phyloP scores from a whole-genome alignment of 2,888 invertebrate species.

The Bhutanitis thaidina region DNA sequence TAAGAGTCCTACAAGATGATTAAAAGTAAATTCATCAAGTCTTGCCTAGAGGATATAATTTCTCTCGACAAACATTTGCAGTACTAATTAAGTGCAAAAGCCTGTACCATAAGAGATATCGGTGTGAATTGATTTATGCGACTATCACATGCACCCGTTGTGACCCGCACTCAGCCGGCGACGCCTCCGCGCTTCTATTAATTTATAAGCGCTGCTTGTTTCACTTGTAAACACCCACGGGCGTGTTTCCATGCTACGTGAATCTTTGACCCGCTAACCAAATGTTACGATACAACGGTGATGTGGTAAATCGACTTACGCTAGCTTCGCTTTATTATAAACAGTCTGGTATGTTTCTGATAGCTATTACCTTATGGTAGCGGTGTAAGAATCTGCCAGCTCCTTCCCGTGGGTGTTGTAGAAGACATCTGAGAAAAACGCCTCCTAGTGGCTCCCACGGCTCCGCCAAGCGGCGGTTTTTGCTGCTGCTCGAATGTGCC shows the following conservation, averaged over 20 bases:
- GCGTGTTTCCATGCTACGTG: neutral
- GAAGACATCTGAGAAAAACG: too few relatives aligned
- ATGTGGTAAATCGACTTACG: neutral
- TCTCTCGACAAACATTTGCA: neutral
- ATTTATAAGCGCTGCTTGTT: neutral
- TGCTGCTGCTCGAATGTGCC: too few relatives aligned
- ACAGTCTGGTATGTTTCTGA: too few relatives aligned
- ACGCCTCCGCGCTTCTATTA: slow-evolving; percentile 9
- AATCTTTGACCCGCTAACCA: slow-evolving; percentile 5
- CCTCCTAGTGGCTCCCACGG: too few relatives aligned
- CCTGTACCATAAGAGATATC: neutral
- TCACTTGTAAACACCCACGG: slow-evolving; percentile 8
- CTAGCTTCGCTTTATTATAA: too few relatives aligned
- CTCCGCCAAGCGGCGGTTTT: too few relatives aligned
- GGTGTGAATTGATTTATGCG: slow-evolving; percentile 10
- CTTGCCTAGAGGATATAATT: too few relatives aligned
- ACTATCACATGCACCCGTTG: slow-evolving; percentile 6
- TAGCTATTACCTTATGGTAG: too few relatives aligned
- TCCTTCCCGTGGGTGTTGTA: too few relatives aligned
- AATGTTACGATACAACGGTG: neutral
- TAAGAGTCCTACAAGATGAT: too few relatives aligned
- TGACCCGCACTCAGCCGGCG: slow-evolving; percentile 5
- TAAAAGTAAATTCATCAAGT: too few relatives aligned
- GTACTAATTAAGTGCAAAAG: slow-evolving; percentile 15
- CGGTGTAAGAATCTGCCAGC: too few relatives aligned